phyloP scores from a whole-genome alignment of 2,797 vertebrate genomes.

The Hydrocynus forskahlii region DNA sequence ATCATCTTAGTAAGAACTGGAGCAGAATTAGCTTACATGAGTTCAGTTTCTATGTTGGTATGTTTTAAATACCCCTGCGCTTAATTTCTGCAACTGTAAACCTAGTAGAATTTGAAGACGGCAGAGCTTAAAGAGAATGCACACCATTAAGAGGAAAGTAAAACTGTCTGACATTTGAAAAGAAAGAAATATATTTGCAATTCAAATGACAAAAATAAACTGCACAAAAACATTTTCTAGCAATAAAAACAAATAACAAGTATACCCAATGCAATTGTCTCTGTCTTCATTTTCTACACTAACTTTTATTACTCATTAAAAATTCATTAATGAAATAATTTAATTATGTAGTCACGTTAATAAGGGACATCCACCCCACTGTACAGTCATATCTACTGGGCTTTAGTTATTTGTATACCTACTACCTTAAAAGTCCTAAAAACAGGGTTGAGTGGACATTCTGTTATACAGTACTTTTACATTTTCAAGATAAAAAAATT shows the following conservation, averaged over 20 bases:
- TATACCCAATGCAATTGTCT: neutral
- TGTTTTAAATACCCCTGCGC: conserved; percentile 71
- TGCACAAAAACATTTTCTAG: neutral
- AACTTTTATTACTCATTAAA: neutral
- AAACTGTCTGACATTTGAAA: conserved; percentile 39
- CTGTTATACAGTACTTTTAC: too few relatives aligned
- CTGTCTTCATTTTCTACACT: neutral
- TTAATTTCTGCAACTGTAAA: conserved; percentile 70
- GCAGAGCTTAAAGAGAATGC: conserved; percentile 57
- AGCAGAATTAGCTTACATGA: conserved; percentile 42
- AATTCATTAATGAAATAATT: too few relatives aligned
- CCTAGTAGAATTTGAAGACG: conserved; percentile 69
- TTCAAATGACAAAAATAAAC: conserved; percentile 7
- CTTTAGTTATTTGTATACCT: too few relatives aligned
- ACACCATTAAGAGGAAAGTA: conserved; percentile 46
- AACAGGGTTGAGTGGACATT: too few relatives aligned
- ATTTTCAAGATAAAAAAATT: too few relatives aligned
- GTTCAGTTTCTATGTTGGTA: conserved; percentile 63
- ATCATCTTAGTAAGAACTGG: conserved; percentile 51
- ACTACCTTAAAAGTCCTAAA: too few relatives aligned
- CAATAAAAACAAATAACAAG: neutral
- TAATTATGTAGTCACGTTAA: too few relatives aligned
- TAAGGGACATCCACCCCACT: too few relatives aligned
- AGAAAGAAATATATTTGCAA: conserved; percentile 1
- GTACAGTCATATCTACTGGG: too few relatives aligned